These are phyloP conservation scores for Cyprinodon variegatus DNA, from an alignment of 2,113 vertebrate species.

Conservation along the genomic window DNA sequence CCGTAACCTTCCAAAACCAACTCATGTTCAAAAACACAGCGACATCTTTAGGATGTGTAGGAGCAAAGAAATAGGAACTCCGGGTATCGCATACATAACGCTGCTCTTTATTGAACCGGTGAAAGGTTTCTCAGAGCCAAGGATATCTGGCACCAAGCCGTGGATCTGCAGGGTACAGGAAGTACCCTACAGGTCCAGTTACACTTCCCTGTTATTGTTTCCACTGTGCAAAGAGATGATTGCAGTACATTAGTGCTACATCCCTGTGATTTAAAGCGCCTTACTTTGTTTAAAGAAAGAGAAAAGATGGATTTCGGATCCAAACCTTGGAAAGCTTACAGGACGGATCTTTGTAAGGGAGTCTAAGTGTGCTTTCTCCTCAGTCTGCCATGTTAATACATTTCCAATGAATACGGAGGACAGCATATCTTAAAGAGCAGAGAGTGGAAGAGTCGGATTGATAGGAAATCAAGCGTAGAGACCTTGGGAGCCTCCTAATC, in stretches of 20 bases:
- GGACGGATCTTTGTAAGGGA: background rate
- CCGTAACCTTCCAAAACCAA: conserved; percentile 10
- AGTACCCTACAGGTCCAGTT: background rate
- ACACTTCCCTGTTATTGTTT: background rate
- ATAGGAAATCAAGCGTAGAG: conserved; percentile 2
- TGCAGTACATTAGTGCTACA: background rate
- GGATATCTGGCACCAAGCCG: background rate
- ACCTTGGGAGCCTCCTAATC: conserved; percentile 38
- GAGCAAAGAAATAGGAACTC: conserved; percentile 11
- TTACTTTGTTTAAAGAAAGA: background rate
- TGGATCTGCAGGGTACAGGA: background rate
- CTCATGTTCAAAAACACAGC: background rate
- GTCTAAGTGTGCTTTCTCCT: background rate
- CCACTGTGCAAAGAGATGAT: background rate
- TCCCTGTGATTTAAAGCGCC: background rate
- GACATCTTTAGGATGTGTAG: conserved; percentile 15
- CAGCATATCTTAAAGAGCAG: background rate
- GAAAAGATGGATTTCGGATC: too few relatives aligned
- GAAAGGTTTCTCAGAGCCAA: conserved; percentile 12
- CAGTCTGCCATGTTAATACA: background rate
- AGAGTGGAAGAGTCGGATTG: background rate
- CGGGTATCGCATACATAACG: background rate
- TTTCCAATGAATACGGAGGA: background rate
- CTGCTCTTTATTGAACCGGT: background rate
- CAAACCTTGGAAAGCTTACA: too few relatives aligned